phyloP scores from a whole-genome alignment of 2,888 invertebrate species.

The Adineta ricciae region DNA sequence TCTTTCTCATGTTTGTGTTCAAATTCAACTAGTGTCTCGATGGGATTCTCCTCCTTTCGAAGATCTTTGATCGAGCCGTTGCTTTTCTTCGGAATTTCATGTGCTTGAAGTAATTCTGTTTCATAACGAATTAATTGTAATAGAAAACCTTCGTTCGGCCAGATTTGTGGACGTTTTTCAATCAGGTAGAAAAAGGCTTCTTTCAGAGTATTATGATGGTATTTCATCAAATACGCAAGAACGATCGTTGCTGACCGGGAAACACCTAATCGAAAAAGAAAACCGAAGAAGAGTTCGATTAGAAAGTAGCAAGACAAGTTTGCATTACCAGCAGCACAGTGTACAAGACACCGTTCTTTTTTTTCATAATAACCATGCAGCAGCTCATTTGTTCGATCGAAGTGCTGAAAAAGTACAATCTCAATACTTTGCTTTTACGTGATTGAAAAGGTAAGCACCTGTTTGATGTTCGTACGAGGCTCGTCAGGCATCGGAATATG shows the following conservation, averaged over 20 bases:
- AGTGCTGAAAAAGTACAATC: background rate
- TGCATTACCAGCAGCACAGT: background rate
- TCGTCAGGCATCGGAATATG: background rate
- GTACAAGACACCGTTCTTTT: conserved; percentile 4
- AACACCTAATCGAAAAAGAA: background rate
- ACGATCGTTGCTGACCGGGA: conserved; percentile 14
- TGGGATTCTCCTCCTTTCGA: background rate
- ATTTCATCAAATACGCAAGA: conserved; percentile 19
- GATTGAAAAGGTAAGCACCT: background rate
- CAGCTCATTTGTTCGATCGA: conserved; percentile 3
- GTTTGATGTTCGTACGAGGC: background rate
- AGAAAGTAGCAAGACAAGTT: too few relatives aligned
- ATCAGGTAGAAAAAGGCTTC: background rate
- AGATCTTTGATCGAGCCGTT: background rate
- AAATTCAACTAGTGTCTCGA: conserved; percentile 12
- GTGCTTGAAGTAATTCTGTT: background rate
- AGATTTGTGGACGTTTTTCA: conserved; percentile 11
- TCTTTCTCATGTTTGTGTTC: conserved; percentile 2
- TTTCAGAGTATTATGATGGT: conserved; percentile 6
- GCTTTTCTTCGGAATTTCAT: background rate
- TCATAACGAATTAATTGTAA: conserved; percentile 14
- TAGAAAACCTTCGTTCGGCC: conserved; percentile 4
- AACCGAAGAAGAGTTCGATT: background rate
- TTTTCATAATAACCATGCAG: background rate
- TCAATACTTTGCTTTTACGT: background rate